A percentile compares a stretch with the other conserved stretches of the same genome.
These are phyloP conservation scores for Lepus americanus DNA, from an alignment of 2,113 vertebrate species.

Conservation along the genomic window DNA sequence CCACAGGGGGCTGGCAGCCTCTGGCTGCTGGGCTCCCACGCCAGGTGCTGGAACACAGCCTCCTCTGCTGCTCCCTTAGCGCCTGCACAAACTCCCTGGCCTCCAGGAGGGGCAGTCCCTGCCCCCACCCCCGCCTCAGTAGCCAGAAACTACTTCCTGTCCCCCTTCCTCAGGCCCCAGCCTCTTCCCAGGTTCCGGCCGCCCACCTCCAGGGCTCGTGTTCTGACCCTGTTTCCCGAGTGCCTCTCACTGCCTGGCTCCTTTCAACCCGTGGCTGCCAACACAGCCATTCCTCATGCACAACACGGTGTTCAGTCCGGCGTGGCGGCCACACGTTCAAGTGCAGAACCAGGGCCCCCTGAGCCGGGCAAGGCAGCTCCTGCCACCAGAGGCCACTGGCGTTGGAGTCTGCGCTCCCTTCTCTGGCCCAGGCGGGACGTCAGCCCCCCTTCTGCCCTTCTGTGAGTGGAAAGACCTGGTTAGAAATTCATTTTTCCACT, in stretches of 20 bases:
- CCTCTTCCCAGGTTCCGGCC: not conserved
- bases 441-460: conserved; percentile 55
- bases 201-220: too few relatives aligned
- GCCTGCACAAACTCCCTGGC: too few relatives aligned
- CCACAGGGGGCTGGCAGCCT: not conserved
- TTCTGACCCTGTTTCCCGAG: not conserved
- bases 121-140: too few relatives aligned
- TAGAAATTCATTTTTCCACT: conserved; percentile 73
- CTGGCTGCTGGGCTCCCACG: not conserved
- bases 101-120: not conserved
- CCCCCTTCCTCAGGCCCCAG: not conserved
- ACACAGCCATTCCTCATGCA: not conserved
- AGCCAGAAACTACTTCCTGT: not conserved
- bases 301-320: not conserved
- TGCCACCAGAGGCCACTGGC: not conserved
- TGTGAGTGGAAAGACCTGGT: conserved; percentile 64
- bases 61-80: not conserved
- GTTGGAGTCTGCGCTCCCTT: not conserved
- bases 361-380: accelerated
- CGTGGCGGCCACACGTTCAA: not conserved
- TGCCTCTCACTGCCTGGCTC: not conserved
- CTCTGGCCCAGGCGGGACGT: not conserved
- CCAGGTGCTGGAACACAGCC: not conserved
- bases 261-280: not conserved
- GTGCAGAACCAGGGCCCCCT: not conserved